These are phyloP conservation scores for Galerucella nymphaeae DNA, from an alignment of 2,888 invertebrate genomes.

Conservation along the genomic window DNA sequence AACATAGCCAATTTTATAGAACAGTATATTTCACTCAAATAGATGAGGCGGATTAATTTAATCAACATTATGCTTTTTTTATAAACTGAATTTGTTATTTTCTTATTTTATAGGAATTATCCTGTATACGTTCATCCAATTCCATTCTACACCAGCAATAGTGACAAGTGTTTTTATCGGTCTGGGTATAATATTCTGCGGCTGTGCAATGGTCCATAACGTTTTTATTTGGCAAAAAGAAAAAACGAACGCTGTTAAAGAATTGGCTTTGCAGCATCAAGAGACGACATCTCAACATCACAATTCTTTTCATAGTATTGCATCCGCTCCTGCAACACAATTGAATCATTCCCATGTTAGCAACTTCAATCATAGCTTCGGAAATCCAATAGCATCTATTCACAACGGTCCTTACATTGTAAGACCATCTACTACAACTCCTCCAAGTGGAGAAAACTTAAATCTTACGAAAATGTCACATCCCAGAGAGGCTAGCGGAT, in stretches of 20 bases:
- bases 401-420: constrained; percentile 70
- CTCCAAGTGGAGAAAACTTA: constrained; percentile 62
- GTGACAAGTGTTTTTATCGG: constrained; percentile 91
- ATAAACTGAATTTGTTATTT: not conserved
- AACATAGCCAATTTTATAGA: not conserved
- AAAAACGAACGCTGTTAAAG: constrained; percentile 85
- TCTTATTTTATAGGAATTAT: constrained; percentile 79
- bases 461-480: constrained; percentile 59
- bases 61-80: not conserved
- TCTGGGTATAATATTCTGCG: constrained; percentile 91
- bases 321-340: constrained; percentile 51
- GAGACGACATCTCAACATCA: constrained; percentile 54
- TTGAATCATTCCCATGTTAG: constrained; percentile 61
- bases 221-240: constrained; percentile 94
- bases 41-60: too few relatives aligned
- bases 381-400: constrained; percentile 56
- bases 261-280: constrained; percentile 63
- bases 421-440: constrained; percentile 73
- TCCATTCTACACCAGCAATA: constrained; percentile 91
- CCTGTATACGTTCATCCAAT: constrained; percentile 91
- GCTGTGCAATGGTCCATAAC: constrained; percentile 94
- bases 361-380: constrained; percentile 60
- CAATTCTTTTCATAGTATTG: constrained; percentile 59
- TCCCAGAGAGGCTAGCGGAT: constrained; percentile 70
- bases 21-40: too few relatives aligned